phyloP scores from a whole-genome alignment of 2,113 vertebrate genomes.

The Pituophis catenifer region DNA sequence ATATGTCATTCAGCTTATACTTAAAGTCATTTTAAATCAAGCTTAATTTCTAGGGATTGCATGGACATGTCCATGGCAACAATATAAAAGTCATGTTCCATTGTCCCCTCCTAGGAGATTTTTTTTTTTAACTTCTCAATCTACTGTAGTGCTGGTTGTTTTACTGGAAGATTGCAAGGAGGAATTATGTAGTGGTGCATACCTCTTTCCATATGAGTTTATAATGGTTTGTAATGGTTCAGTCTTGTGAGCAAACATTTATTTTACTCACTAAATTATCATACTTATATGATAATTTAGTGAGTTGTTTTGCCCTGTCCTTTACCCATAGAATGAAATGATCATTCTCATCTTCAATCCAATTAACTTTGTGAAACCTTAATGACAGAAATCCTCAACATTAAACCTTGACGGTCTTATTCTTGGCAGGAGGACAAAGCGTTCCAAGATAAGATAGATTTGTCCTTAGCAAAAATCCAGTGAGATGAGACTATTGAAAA shows the following conservation, averaged over 20 bases:
- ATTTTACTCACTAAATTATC: background rate
- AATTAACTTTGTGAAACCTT: background rate
- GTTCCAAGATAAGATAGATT: background rate
- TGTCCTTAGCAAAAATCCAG: background rate
- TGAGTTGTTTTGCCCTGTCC: background rate
- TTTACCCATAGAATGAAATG: background rate
- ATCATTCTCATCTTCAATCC: background rate
- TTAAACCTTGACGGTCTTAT: background rate
- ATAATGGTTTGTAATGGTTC: background rate
- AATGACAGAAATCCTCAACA: background rate
- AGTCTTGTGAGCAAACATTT: background rate
- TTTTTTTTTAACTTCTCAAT: background rate
- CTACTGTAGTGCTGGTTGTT: background rate
- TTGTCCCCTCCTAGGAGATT: background rate
- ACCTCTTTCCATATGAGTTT: background rate
- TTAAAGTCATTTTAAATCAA: background rate
- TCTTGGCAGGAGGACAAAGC: background rate
- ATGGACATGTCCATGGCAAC: background rate
- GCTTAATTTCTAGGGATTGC: background rate
- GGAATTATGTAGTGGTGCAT: background rate
- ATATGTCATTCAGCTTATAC: background rate
- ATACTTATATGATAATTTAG: background rate
- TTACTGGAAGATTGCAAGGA: background rate
- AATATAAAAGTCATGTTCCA: background rate
- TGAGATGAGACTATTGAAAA: background rate